Evolutionary conservation across 2,113 vertebrate genomes (phyloP).

Genomic region (Nicator chloris): DNA sequence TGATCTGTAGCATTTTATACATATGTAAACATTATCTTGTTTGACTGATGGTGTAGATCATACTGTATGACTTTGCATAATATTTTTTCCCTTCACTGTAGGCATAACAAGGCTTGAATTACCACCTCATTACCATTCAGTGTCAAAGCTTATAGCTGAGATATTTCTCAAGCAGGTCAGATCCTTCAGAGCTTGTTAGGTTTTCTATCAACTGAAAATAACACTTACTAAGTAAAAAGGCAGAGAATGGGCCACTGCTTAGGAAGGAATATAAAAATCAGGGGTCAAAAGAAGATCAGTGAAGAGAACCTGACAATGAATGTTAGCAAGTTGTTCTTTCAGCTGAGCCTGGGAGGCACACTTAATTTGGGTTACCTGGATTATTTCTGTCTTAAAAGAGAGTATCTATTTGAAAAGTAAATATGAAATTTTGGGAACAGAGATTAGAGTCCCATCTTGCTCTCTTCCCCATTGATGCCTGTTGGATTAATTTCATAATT

Average conservation of each 20-base stretch:
- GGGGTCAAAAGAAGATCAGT: neutral
- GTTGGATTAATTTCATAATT: neutral
- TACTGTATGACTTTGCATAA: neutral
- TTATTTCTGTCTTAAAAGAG: neutral
- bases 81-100: neutral
- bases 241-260: neutral
- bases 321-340: neutral
- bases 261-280: neutral
- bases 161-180: constrained; percentile 4
- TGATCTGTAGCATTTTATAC: neutral
- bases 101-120: constrained; percentile 1
- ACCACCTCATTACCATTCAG: neutral
- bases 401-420: neutral
- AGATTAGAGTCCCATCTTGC: neutral
- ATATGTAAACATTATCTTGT: neutral
- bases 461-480: neutral
- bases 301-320: neutral
- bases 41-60: neutral
- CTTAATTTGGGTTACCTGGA: neutral
- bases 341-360: neutral
- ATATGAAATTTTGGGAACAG: neutral
- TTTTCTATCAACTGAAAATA: constrained; percentile 21
- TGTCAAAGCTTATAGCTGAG: neutral
- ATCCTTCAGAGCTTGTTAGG: constrained; percentile 2
- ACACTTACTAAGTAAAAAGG: neutral